Conservation (phyloP, 2,113 vertebrate species). For the Nanger granti region DNA sequence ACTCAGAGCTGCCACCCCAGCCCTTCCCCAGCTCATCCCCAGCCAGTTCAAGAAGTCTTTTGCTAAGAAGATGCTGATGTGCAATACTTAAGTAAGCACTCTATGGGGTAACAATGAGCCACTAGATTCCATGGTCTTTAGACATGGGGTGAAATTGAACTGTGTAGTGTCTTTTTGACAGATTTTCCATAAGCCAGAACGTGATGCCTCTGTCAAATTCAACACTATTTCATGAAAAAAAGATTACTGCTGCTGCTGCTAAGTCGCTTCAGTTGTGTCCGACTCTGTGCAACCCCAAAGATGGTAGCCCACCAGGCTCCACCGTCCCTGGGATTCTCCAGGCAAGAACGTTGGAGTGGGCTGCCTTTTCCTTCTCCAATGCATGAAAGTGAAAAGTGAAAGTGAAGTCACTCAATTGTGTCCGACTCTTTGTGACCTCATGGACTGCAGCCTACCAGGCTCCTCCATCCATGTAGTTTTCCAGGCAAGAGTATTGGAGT, state of each 20-base stretch:
- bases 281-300: no score
- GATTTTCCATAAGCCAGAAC: neutral
- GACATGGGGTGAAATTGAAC: neutral
- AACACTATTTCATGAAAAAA: neutral
- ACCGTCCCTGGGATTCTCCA: rapidly evolving
- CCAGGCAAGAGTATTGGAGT: no score
- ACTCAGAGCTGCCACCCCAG: constrained; percentile 69
- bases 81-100: neutral
- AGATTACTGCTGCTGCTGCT: neutral
- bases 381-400: no score
- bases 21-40: constrained; percentile 55
- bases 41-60: constrained; percentile 65
- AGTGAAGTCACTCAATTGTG: no score
- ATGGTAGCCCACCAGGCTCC: no score
- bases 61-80: constrained; percentile 55
- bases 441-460: no score
- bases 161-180: neutral
- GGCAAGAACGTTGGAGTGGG: no score
- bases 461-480: no score
- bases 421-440: no score
- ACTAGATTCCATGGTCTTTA: neutral
- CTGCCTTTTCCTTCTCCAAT: no score
- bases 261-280: no score
- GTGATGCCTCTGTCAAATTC: neutral
- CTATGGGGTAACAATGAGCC: neutral